Base-by-base conservation (phyloP, 2,797 vertebrate genomes). In the Scomberomorus guttatus region DNA sequence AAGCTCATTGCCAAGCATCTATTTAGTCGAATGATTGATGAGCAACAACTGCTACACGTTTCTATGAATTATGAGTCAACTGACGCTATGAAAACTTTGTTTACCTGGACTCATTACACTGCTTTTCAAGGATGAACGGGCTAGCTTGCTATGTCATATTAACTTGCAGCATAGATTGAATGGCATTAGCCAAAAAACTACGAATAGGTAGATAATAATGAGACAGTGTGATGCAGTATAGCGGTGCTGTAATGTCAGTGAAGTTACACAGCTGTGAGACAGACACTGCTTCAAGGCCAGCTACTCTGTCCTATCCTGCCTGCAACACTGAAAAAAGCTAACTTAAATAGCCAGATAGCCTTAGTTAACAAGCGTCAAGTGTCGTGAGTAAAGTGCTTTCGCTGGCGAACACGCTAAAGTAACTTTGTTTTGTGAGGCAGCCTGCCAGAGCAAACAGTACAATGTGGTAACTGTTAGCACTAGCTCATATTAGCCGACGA, bases 401-500 rank as follows among this genome's bases (percentile, higher is more conserved):
- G 72, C 66, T 2, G 10, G 11, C 32, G 60, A 75, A 44, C 58
- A 24, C 20, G 32, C 69, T 12, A 57, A 84, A 90, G 81, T 87
- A 90, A 94, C 92, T 92, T 92, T 89, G 51, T 58, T 52, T 25
- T 1, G 65, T 74, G 34, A 6, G 76, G 42, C 25, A 34, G 39
- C 6, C 60, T 57, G 48, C 37, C 62, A 69, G 56, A 82, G 61
- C 72, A 50, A 87, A 87, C 79, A 70, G 12, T 56, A 59, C 17
- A 51, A 62, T 57, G 79, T 79, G 73, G 17, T 58, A 74, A 77
- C 58, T 85, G 91, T 83, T 92, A 92, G 90, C 91, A 83, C 56
- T 81, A 87, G 88, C 89, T 77, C 22, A 54, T 32, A 77, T 64
- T 92, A 92, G 86, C 91, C 84, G 58, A 87, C 87, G 90, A 90